Conservation (phyloP, 2,888 invertebrate genomes). For the Lycophotia porphyrea region DNA sequence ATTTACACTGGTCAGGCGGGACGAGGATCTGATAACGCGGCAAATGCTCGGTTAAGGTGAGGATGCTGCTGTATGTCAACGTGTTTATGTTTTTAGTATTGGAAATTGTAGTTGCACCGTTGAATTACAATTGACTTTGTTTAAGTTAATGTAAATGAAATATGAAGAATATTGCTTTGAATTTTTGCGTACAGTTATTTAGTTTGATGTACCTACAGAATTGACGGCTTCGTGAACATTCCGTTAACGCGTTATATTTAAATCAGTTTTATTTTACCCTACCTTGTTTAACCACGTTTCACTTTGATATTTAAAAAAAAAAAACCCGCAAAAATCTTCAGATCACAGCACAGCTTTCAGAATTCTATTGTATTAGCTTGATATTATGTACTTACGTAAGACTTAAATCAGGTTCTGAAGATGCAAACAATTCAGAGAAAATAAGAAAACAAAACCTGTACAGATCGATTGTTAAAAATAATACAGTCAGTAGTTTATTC, state of each 20-base stretch:
- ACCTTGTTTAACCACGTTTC: not conserved
- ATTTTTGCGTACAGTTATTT: too few species aligned
- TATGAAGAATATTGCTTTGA: too few species aligned
- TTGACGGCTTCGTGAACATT: too few species aligned
- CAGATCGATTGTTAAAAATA: not conserved
- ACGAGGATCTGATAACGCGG: constrained; percentile 86
- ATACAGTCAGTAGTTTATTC: not conserved
- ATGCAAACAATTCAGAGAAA: not conserved
- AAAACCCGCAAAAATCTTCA: rapidly evolving
- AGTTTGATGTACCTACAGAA: too few species aligned
- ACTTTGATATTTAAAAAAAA: not conserved
- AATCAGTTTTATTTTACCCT: too few species aligned
- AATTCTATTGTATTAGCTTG: not conserved
- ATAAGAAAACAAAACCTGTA: not conserved
- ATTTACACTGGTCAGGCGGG: constrained; percentile 83
- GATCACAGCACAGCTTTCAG: not conserved
- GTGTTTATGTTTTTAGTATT: constrained; percentile 12
- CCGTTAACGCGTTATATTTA: too few species aligned
- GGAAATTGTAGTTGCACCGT: too few species aligned
- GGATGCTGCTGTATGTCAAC: constrained; percentile 46
- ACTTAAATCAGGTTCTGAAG: not conserved
- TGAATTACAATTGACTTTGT: not conserved
- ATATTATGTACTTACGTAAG: not conserved
- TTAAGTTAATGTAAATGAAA: not conserved
- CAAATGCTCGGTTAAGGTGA: constrained; percentile 82